Evolutionary conservation across 2,888 invertebrate species (phyloP), one percentile per base, ranked within the genome.

Genomic region (Watsonalla cultraria): DNA sequence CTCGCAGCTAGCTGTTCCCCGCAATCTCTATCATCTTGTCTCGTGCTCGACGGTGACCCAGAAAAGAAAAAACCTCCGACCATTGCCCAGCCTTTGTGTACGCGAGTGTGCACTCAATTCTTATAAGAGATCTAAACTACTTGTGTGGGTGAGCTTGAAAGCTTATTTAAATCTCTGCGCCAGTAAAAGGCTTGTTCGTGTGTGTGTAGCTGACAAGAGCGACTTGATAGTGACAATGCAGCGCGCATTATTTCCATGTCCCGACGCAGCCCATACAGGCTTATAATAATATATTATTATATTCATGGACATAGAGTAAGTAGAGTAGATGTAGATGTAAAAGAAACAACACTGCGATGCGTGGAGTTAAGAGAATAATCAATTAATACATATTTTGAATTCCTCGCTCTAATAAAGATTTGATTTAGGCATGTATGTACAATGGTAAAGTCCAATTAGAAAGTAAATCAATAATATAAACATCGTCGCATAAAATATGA

Each of bases 51-150:
- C 64, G 65, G 63, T 80, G 85, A 86, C 89, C 89, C 82, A 89
- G 78, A 85, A 86, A 81, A 75, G 67, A 84, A 87, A 84, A 85
- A 84, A 80, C 75, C 66, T 66, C 74, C 63, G 72, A 74, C 72
- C 70, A 71, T 65, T 60, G 55, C 59, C 52, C 58, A 55, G 73
- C 67, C 65, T 70, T 73, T 70, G 72, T 74, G 68, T 49, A 49
- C 65, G 64, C 64, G 57, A 64, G 76, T 71, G 70, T 70, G 74
- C 67, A 72, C 67, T 68, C 57, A 60, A 59, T 62, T 67, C 65
- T 68, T 69, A 68, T 64, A 68, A 62, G 67, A 66, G 63, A 55
- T 59, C 60, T 53, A 53, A 58, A 58, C 46, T 37, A 51, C 52
- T 52, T 74, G 81, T 83, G 80, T 79, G 81, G 62, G 82, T 83